These are phyloP conservation scores for Rhinella marina DNA, from an alignment of 2,797 vertebrate species.

Conservation along the genomic window DNA sequence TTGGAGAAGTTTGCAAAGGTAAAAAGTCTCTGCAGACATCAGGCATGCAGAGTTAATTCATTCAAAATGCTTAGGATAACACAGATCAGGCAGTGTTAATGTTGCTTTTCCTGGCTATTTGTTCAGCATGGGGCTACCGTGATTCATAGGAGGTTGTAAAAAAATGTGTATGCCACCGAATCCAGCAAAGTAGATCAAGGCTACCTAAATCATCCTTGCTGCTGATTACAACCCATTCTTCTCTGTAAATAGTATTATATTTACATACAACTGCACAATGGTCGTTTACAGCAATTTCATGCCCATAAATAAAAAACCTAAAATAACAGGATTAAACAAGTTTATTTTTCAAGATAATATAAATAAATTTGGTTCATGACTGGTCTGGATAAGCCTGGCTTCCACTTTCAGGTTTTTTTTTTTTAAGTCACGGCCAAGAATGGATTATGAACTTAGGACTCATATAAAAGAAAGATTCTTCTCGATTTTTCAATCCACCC, in stretches of 20 bases:
- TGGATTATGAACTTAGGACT: no score
- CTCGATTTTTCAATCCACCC: no score
- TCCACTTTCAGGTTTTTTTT: no score
- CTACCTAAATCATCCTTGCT: conserved; percentile 17
- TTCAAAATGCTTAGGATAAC: conserved; percentile 69
- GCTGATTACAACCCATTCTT: conserved; percentile 2
- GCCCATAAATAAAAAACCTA: not conserved
- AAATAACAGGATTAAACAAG: not conserved
- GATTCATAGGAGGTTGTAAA: conserved; percentile 52
- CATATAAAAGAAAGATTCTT: no score
- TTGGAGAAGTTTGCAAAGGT: not conserved
- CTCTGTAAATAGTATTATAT: not conserved
- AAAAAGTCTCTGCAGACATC: conserved; percentile 11
- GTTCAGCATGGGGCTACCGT: conserved; percentile 50
- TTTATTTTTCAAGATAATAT: no score
- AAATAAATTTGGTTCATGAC: no score
- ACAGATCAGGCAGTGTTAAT: conserved; percentile 62
- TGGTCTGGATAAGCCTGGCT: no score
- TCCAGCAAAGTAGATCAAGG: conserved; percentile 43
- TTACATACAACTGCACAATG: not conserved
- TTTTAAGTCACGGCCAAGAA: no score
- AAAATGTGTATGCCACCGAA: conserved; percentile 34
- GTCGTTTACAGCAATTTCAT: not conserved
- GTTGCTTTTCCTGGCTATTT: conserved; percentile 59
- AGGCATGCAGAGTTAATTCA: conserved; percentile 66